Percentiles rank a stretch among this genome's conserved stretches.
Conservation (phyloP, 1,140 invertebrate genomes). For the Eupeodes corollae region DNA sequence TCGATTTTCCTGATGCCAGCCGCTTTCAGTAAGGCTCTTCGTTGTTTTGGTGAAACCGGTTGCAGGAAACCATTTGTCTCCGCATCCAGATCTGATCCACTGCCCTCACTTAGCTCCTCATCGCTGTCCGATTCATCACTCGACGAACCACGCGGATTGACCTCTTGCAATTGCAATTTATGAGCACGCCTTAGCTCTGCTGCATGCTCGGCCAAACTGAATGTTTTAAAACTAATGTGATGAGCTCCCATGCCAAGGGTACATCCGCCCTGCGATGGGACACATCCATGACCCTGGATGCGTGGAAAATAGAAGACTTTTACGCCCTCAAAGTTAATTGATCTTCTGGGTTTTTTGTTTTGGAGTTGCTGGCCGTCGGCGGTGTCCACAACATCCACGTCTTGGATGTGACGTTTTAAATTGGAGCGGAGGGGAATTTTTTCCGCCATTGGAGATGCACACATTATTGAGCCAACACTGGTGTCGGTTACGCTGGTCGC, state of each 20-base stretch:
- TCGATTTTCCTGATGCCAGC: constrained; percentile 92
- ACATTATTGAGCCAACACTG: constrained; percentile 2
- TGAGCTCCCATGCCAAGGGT: constrained; percentile 89
- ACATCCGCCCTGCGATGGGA: constrained; percentile 91
- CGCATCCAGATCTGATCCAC: constrained; percentile 73
- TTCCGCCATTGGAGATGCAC: constrained; percentile 4
- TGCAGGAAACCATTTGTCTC: constrained; percentile 90
- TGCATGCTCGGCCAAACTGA: constrained; percentile 67
- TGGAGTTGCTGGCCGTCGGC: constrained; percentile 12
- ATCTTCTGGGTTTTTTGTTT: constrained; percentile 57
- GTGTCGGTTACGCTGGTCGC: constrained; percentile 1
- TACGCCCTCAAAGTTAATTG: constrained; percentile 81
- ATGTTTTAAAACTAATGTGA: constrained; percentile 56
- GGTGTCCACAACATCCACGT: constrained; percentile 47
- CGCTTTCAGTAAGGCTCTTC: constrained; percentile 71
- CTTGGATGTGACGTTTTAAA: constrained; percentile 24
- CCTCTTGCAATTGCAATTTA: constrained; percentile 64
- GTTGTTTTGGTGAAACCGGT: constrained; percentile 84
- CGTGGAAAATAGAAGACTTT: constrained; percentile 92
- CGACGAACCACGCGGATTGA: constrained; percentile 41
- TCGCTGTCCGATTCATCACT: constrained; percentile 67
- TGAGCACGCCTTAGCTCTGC: constrained; percentile 76
- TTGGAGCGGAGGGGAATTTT: constrained; percentile 19
- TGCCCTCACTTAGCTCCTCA: constrained; percentile 70
- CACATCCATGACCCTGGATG: constrained; percentile 94